Conservation (phyloP, 2,888 invertebrate species). For the Volucella zonaria region DNA sequence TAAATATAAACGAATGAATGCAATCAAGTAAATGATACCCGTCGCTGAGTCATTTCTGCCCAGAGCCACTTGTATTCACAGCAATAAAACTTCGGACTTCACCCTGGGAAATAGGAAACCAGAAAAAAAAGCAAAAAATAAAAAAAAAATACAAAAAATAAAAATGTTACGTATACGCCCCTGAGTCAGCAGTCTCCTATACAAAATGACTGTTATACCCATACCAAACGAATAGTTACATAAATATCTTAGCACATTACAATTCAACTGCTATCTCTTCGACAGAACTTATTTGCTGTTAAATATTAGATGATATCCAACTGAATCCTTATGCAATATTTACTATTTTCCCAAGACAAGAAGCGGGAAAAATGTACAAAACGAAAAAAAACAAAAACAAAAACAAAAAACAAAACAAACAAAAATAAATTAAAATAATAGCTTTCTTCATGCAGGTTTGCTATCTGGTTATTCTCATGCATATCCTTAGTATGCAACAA, state of each 20-base stretch:
- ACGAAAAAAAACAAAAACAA: constrained; percentile 21
- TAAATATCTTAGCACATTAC: constrained; percentile 11
- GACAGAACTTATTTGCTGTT: neutral
- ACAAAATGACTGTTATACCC: neutral
- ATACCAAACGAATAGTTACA: neutral
- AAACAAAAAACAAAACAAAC: neutral
- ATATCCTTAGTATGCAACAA: constrained; percentile 44
- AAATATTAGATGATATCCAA: constrained; percentile 18
- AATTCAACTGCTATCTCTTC: constrained; percentile 1
- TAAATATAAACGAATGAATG: neutral
- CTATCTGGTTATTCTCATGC: neutral
- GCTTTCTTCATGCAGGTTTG: neutral
- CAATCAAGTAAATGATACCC: neutral
- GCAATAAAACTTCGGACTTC: neutral
- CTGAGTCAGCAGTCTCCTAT: neutral
- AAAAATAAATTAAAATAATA: constrained; percentile 50
- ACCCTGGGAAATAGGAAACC: no score
- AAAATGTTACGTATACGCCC: constrained; percentile 42
- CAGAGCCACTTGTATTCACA: neutral
- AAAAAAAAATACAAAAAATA: neutral
- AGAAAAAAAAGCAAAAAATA: neutral
- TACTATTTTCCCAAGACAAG: neutral
- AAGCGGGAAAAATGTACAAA: neutral
- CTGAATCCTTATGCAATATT: constrained; percentile 29
- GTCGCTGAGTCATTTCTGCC: neutral